Evolutionary conservation across 2,797 vertebrate species (phyloP).

Genomic region (Margarornis squamiger): DNA sequence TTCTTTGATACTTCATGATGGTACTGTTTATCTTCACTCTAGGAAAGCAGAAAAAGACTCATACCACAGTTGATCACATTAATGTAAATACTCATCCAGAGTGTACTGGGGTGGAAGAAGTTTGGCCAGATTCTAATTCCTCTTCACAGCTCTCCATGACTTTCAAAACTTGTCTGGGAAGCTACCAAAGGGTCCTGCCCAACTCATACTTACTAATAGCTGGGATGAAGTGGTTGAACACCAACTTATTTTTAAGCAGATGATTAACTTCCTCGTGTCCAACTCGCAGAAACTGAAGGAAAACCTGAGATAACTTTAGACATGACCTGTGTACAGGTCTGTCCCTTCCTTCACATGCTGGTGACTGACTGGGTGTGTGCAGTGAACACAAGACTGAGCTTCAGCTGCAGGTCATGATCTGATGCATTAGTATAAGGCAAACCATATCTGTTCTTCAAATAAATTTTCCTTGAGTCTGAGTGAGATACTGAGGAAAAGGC

Average conservation of each 20-base stretch:
- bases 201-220: not conserved
- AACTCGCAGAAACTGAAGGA: not conserved
- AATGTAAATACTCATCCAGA: not conserved
- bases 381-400: not conserved
- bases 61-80: not conserved
- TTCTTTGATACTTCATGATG: not conserved
- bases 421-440: not conserved
- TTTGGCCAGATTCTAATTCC: not conserved
- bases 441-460: not conserved
- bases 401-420: not conserved
- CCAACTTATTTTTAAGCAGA: not conserved
- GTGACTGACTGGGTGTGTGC: not conserved
- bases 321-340: not conserved
- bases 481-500: not conserved
- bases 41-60: not conserved
- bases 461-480: not conserved
- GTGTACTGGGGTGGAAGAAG: not conserved
- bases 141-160: not conserved
- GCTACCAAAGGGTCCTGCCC: not conserved
- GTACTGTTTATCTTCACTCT: not conserved
- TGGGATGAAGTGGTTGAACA: not conserved
- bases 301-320: not conserved
- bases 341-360: fast-evolving
- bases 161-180: not conserved
- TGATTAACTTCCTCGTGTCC: not conserved